phyloP scores from a whole-genome alignment of 2,888 invertebrate genomes.

The Imbricaverruca yamaguchii region DNA sequence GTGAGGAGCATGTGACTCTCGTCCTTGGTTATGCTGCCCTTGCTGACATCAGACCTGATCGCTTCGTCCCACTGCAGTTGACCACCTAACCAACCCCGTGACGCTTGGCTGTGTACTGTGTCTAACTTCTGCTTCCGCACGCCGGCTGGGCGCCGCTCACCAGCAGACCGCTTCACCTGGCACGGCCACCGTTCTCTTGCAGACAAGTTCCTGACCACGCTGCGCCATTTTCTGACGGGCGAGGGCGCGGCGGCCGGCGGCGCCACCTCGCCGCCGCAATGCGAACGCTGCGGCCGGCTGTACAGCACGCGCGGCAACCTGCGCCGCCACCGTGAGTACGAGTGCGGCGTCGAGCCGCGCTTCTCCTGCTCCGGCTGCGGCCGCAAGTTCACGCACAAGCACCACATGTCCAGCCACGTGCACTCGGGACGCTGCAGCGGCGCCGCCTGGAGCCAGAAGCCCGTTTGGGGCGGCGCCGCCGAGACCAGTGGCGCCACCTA shows the following conservation, averaged over 20 bases:
- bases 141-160: too few relatives aligned
- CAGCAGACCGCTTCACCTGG: too few relatives aligned
- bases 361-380: constrained; percentile 33
- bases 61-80: too few relatives aligned
- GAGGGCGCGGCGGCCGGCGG: constrained; percentile 6
- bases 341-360: constrained; percentile 33
- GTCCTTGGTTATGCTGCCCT: too few relatives aligned
- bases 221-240: neutral
- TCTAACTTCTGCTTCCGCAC: neutral
- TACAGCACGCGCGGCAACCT: constrained; percentile 33
- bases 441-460: constrained; percentile 12
- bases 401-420: constrained; percentile 32
- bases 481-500: constrained; percentile 19
- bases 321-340: constrained; percentile 33
- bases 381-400: constrained; percentile 34
- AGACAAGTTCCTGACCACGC: constrained; percentile 15
- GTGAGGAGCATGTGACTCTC: too few relatives aligned
- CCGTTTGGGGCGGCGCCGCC: neutral
- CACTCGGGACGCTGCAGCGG: constrained; percentile 17
- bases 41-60: too few relatives aligned
- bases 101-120: neutral
- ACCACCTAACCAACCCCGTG: neutral
- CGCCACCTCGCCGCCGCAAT: constrained; percentile 22
- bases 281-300: constrained; percentile 32
- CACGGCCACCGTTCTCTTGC: neutral